These are phyloP conservation scores for Drosophila virilis DNA, from an alignment of 1,140 invertebrate species.

Conservation along the genomic window DNA sequence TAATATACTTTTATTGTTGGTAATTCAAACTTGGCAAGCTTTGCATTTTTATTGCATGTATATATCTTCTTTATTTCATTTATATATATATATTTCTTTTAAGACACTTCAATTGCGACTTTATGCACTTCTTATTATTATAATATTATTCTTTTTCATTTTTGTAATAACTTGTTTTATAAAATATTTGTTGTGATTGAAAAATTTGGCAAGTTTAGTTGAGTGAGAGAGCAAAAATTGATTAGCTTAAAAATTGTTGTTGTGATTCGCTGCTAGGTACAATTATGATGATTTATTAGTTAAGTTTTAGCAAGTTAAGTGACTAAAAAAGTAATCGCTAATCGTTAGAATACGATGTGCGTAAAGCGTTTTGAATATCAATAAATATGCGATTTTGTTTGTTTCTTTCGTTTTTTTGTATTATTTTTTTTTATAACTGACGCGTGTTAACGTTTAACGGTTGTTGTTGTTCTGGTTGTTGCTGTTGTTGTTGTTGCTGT, in stretches of 20 bases:
- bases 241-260: constrained; percentile 42
- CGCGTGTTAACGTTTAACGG: constrained; percentile 48
- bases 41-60: constrained; percentile 23
- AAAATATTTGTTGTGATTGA: constrained; percentile 37
- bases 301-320: constrained; percentile 34
- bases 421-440: constrained; percentile 26
- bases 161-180: constrained; percentile 17
- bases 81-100: constrained; percentile 46
- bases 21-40: constrained; percentile 39
- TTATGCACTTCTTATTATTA: constrained; percentile 58
- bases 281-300: constrained; percentile 38
- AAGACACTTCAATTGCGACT: constrained; percentile 77
- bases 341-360: constrained; percentile 28
- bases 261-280: constrained; percentile 42
- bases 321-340: constrained; percentile 20
- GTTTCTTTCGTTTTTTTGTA: background rate
- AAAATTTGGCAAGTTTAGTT: constrained; percentile 74
- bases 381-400: constrained; percentile 27
- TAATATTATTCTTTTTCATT: constrained; percentile 15
- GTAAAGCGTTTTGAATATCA: constrained; percentile 42
- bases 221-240: constrained; percentile 45
- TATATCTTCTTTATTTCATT: constrained; percentile 34
- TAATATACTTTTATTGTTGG: constrained; percentile 32
- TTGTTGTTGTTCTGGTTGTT: constrained; percentile 29
- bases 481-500: constrained; percentile 36